Percentiles rank a stretch among this genome's conserved stretches.
These are phyloP conservation scores for Encarsia formosa DNA, from an alignment of 2,888 invertebrate genomes.

Conservation along the genomic window DNA sequence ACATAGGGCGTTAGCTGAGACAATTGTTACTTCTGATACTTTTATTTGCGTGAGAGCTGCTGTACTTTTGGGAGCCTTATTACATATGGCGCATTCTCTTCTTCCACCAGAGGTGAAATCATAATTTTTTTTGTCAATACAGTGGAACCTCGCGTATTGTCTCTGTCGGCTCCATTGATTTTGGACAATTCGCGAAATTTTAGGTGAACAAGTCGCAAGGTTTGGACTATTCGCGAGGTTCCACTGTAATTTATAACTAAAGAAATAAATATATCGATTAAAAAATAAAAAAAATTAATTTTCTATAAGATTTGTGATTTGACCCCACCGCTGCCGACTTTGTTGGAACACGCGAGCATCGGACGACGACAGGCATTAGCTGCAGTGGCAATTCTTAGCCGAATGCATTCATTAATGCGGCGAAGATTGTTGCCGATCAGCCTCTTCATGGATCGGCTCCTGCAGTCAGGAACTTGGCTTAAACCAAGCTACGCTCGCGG, in stretches of 20 bases:
- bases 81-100: slow-evolving; percentile 80
- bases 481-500: slow-evolving; percentile 38
- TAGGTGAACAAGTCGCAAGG: no score
- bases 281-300: neutral
- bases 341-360: slow-evolving; percentile 74
- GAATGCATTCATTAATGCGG: slow-evolving; percentile 76
- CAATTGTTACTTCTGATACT: slow-evolving; percentile 83
- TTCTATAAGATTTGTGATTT: slow-evolving; percentile 65
- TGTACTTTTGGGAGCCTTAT: slow-evolving; percentile 79
- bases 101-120: slow-evolving; percentile 72
- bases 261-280: neutral
- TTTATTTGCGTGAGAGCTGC: slow-evolving; percentile 89
- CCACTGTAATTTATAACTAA: no score
- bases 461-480: slow-evolving; percentile 53
- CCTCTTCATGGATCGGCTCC: slow-evolving; percentile 75
- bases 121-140: no score
- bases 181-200: no score
- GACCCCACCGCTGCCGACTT: slow-evolving; percentile 76
- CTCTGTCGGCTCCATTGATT: no score
- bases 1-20: slow-evolving; percentile 84
- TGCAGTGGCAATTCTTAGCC: slow-evolving; percentile 75
- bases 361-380: slow-evolving; percentile 78
- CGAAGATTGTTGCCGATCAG: slow-evolving; percentile 78
- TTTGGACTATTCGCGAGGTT: no score
- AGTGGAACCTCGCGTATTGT: no score